A percentile compares a stretch with the other conserved stretches of the same genome.
Evolutionary conservation across 2,888 invertebrate genomes (phyloP).

Genomic region (Xanthia icteritia): DNA sequence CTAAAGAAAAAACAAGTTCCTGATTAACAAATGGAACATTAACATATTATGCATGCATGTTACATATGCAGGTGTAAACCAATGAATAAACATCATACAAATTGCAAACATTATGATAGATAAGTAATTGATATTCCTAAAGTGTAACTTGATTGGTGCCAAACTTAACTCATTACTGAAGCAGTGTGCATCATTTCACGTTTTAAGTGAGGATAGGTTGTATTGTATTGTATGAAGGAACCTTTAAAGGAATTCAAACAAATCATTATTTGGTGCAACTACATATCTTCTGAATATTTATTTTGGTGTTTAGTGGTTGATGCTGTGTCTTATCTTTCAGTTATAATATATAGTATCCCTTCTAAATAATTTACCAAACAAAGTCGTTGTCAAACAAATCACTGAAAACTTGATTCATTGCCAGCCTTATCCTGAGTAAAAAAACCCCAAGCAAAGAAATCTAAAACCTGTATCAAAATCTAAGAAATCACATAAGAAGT

Average conservation of each 20-base stretch:
- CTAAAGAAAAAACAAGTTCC: conserved; percentile 3
- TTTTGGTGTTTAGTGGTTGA: background rate
- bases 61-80: conserved; percentile 56
- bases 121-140: conserved; percentile 60
- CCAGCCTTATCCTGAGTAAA: background rate
- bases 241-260: accelerated
- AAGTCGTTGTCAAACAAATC: background rate
- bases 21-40: conserved; percentile 17
- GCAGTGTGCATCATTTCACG: conserved; percentile 52
- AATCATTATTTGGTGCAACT: background rate
- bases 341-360: background rate
- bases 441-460: background rate
- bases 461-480: conserved; percentile 23
- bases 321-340: too few species aligned
- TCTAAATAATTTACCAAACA: background rate
- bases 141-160: conserved; percentile 49
- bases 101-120: conserved; percentile 53
- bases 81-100: conserved; percentile 63
- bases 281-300: background rate
- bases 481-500: conserved; percentile 33
- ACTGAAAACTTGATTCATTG: background rate
- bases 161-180: conserved; percentile 43
- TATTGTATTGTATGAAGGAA: background rate
- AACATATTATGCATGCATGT: conserved; percentile 38
- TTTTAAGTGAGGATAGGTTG: conserved; percentile 21